Base-by-base conservation (phyloP, 2,113 vertebrate genomes). In the Mastomys coucha region DNA sequence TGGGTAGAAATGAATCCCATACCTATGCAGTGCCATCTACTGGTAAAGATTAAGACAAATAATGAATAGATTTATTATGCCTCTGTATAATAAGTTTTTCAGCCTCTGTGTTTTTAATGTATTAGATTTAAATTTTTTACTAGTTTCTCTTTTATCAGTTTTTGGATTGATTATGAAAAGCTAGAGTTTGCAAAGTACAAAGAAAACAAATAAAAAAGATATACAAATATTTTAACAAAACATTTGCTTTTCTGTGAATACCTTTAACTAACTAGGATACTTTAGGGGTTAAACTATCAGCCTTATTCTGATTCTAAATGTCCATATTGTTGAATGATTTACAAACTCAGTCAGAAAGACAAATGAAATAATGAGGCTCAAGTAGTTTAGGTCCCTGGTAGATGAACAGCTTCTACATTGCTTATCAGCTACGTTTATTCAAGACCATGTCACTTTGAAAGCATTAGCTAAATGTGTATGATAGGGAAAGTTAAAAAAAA, bases 1-100 rank as follows among this genome's bases (percentile, higher is more conserved):
- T 81, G 28, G 14, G 2, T 45, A 22, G n/a, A 82, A 45, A n/a
- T 36, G 17, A 36, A 26, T 58, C 69, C 90, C 80, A 87, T 10
- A 96, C 89, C 85, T 65, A 90, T 88, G 87, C 60, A 97, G 92
- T 95, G 97, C 96, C 97, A 97, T 88, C 96, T 97, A 97, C 97
- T 97, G 97, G 96, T 85, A 51, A 70, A 70, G 75, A 86, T 5
- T 87, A 24, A 69, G 51, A 69, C 42, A 58, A 78, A 36, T 26
- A 81, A 80, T 26, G 88, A 45, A 3, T 49, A 28, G 11, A 86
- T 77, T 94, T 94, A 69, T 39, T 94, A 93, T 92, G 93, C 89
- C 17, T 67, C 70, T 95, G 6, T 33, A 53, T 51, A 89, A 91
- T 73, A 89, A 5, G 33, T 26, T 80, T 80, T 87, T 76, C n/a